phyloP scores from a whole-genome alignment of 2,888 invertebrate genomes.

The Ecliptopera silaceata region DNA sequence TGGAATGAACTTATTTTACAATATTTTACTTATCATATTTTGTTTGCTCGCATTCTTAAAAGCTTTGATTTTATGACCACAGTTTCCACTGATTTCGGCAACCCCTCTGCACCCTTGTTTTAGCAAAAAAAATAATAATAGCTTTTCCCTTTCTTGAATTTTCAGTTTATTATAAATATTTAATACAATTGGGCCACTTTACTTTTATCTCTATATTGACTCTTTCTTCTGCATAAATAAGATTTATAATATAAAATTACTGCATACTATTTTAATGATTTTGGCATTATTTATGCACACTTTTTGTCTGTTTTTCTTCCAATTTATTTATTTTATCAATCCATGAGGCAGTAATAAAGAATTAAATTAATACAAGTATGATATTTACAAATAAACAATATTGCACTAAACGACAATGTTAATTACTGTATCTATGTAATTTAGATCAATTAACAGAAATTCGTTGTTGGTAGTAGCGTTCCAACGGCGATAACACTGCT shows the following conservation, averaged over 20 bases:
- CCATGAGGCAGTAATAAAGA: slow-evolving; percentile 69
- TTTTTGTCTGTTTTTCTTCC: slow-evolving; percentile 67
- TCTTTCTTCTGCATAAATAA: slow-evolving; percentile 61
- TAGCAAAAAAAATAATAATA: slow-evolving; percentile 67
- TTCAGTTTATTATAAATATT: slow-evolving; percentile 53
- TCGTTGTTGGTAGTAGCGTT: slow-evolving; percentile 69
- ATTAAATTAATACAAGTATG: slow-evolving; percentile 63
- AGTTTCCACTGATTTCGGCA: slow-evolving; percentile 58
- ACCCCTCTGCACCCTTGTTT: slow-evolving; percentile 64
- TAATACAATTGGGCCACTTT: slow-evolving; percentile 53
- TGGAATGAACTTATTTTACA: slow-evolving; percentile 39
- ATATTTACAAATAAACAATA: slow-evolving; percentile 61
- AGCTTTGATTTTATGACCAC: slow-evolving; percentile 30
- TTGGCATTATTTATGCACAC: slow-evolving; percentile 66
- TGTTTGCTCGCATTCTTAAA: slow-evolving; percentile 24
- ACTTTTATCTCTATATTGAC: slow-evolving; percentile 53
- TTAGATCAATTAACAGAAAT: slow-evolving; percentile 62
- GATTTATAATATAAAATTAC: slow-evolving; percentile 51
- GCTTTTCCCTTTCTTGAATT: slow-evolving; percentile 60
- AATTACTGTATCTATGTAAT: slow-evolving; percentile 59
- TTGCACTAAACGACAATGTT: slow-evolving; percentile 73
- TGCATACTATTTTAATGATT: slow-evolving; percentile 67
- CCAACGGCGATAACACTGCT: slow-evolving; percentile 78
- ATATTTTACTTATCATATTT: slow-evolving; percentile 11
- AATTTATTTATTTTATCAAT: slow-evolving; percentile 57